Evolutionary conservation across 2,113 vertebrate species (phyloP).

Genomic region (Nicator chloris): DNA sequence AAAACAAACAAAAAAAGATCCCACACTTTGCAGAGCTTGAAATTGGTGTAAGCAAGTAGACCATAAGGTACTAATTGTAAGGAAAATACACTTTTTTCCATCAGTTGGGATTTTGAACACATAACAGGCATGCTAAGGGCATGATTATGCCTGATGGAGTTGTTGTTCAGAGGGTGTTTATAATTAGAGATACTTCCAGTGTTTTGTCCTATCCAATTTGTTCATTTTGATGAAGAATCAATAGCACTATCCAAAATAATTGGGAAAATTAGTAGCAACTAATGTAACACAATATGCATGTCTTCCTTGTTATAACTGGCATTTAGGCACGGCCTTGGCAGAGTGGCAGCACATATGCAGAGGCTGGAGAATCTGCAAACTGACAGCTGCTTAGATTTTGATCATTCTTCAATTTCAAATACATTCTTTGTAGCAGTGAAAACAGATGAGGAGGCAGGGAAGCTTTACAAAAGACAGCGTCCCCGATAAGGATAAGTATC

Average conservation of each 20-base stretch:
- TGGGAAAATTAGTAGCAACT: slow-evolving; percentile 34
- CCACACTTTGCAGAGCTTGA: not conserved
- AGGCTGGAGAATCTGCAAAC: not conserved
- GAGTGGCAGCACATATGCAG: not conserved
- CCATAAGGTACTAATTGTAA: not conserved
- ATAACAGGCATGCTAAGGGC: not conserved
- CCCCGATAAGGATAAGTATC: slow-evolving; percentile 6
- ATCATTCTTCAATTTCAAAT: slow-evolving; percentile 25
- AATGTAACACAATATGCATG: slow-evolving; percentile 36
- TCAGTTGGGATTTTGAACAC: not conserved
- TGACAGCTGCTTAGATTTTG: slow-evolving; percentile 32
- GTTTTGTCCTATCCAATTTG: slow-evolving; percentile 50
- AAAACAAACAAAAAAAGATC: not conserved
- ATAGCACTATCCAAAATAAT: slow-evolving; percentile 38
- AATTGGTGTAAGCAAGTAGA: not conserved
- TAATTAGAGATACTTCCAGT: slow-evolving; percentile 37
- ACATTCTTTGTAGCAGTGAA: slow-evolving; percentile 13
- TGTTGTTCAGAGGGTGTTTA: not conserved
- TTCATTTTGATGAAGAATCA: slow-evolving; percentile 47
- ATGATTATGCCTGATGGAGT: not conserved
- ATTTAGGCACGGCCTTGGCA: not conserved
- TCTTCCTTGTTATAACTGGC: not conserved
- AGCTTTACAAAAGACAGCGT: slow-evolving; percentile 25
- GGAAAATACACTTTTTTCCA: not conserved
- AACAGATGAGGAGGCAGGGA: slow-evolving; percentile 24